A percentile compares a stretch with the other conserved stretches of the same genome.
Evolutionary conservation across 2,113 vertebrate genomes (phyloP).

Genomic region (Callipepla squamata): DNA sequence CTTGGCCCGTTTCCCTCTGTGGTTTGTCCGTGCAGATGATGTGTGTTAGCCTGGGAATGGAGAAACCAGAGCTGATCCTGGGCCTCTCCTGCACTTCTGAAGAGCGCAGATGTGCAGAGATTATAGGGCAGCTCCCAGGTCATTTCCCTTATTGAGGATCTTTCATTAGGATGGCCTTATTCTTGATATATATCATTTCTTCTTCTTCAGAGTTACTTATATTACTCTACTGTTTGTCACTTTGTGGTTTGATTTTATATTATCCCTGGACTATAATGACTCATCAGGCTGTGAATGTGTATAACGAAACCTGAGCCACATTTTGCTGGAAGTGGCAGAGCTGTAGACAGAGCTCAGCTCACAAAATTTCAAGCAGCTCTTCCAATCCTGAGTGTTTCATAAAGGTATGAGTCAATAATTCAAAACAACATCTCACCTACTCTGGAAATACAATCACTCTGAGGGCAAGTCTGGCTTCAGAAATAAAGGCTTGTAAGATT

Average conservation of each 20-base stretch:
- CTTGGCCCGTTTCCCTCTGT: neutral
- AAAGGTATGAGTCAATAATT: constrained; percentile 72
- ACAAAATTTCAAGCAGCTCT: constrained; percentile 70
- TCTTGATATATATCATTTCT: constrained; percentile 17
- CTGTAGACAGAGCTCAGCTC: constrained; percentile 74
- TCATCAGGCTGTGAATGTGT: constrained; percentile 73
- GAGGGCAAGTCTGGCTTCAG: constrained; percentile 19
- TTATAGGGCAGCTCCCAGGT: neutral
- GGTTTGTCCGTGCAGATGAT: neutral
- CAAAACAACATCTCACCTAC: constrained; percentile 54
- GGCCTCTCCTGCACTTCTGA: neutral
- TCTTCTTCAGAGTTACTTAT: constrained; percentile 49
- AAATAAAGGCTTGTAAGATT: constrained; percentile 28
- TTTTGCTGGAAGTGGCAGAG: constrained; percentile 64
- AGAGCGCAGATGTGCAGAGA: neutral
- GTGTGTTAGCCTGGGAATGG: neutral
- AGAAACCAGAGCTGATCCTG: constrained; percentile 30
- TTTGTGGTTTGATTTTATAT: constrained; percentile 75
- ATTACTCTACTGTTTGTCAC: constrained; percentile 67
- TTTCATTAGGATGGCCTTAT: neutral
- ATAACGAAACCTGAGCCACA: constrained; percentile 63
- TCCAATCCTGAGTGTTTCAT: constrained; percentile 61
- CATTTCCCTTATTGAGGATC: neutral
- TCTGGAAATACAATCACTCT: constrained; percentile 46
- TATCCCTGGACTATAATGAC: constrained; percentile 72